These are phyloP conservation scores for Hippocampus kuda DNA, from an alignment of 2,797 vertebrate genomes.

Conservation along the genomic window DNA sequence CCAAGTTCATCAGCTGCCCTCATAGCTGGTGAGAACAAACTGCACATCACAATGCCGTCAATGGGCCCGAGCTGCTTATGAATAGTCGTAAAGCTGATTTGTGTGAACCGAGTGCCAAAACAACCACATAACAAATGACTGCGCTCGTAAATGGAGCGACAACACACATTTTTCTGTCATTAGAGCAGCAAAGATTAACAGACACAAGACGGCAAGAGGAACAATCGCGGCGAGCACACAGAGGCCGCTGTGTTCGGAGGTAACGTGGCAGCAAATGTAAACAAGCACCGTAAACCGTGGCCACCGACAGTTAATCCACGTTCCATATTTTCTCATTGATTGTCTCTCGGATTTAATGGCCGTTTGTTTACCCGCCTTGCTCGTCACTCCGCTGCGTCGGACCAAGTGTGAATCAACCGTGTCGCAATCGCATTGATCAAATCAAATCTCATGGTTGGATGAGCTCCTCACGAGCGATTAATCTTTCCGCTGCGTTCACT, in stretches of 20 bases:
- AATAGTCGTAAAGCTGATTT: conserved; percentile 55
- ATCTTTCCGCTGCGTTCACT: conserved; percentile 22
- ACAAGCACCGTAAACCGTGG: conserved; percentile 33
- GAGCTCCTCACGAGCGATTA: conserved; percentile 34
- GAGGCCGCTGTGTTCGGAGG: conserved; percentile 14
- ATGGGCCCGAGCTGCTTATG: conserved; percentile 47
- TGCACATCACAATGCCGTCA: conserved; percentile 42
- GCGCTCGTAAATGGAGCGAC: conserved; percentile 40
- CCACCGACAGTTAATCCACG: conserved; percentile 25
- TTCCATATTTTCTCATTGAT: conserved; percentile 1
- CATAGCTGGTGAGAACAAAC: conserved; percentile 34
- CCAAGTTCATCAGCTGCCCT: conserved; percentile 55
- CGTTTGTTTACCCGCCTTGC: conserved; percentile 45
- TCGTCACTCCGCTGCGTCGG: conserved; percentile 27
- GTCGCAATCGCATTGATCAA: conserved; percentile 45
- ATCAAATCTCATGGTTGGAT: conserved; percentile 43
- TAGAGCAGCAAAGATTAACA: conserved; percentile 46
- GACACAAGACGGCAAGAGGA: conserved; percentile 2
- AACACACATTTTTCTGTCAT: conserved; percentile 37
- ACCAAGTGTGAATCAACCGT: conserved; percentile 45
- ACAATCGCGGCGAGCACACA: conserved; percentile 52
- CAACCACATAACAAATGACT: conserved; percentile 46
- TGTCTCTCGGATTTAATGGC: conserved; percentile 39
- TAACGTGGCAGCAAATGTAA: conserved; percentile 36
- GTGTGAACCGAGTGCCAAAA: conserved; percentile 47